A percentile compares a stretch with the other conserved stretches of the same genome.
These are phyloP conservation scores for Mungos mungo DNA, from an alignment of 2,113 vertebrate genomes.

Conservation along the genomic window DNA sequence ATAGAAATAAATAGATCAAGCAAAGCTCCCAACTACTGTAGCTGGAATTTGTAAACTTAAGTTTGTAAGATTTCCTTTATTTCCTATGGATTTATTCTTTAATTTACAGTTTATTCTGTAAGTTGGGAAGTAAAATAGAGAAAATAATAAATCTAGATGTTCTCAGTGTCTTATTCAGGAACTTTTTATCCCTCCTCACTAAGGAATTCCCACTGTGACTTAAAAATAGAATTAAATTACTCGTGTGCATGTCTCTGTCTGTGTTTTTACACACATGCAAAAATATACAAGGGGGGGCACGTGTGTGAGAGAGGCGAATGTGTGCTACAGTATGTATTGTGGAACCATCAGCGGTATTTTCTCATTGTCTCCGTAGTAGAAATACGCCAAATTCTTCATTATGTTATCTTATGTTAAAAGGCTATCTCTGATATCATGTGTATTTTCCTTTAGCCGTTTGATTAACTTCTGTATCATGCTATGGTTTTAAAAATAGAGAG, in stretches of 20 bases:
- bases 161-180: slow-evolving; percentile 88
- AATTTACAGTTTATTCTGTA: slow-evolving; percentile 86
- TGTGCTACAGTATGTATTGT: slow-evolving; percentile 85
- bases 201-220: slow-evolving; percentile 91
- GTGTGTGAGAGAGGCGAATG: slow-evolving; percentile 84
- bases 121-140: slow-evolving; percentile 86
- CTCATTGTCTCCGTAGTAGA: slow-evolving; percentile 82
- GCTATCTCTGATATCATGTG: slow-evolving; percentile 87
- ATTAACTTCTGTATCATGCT: slow-evolving; percentile 77
- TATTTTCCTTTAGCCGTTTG: slow-evolving; percentile 77
- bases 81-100: slow-evolving; percentile 80
- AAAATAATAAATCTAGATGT: slow-evolving; percentile 83
- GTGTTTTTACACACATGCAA: slow-evolving; percentile 86
- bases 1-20: slow-evolving; percentile 82
- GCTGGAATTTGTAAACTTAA: slow-evolving; percentile 85
- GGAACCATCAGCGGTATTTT: slow-evolving; percentile 81
- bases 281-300: slow-evolving; percentile 84
- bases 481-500: slow-evolving; percentile 77
- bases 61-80: slow-evolving; percentile 83
- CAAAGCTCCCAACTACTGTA: slow-evolving; percentile 85
- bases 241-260: slow-evolving; percentile 86
- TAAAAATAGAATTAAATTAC: slow-evolving; percentile 87
- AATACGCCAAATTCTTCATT: slow-evolving; percentile 84
- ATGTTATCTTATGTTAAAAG: slow-evolving; percentile 84
- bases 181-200: slow-evolving; percentile 85